Evolutionary conservation across 2,113 vertebrate genomes (phyloP), one percentile per base, ranked within the genome.

Genomic region (Mustelus asterias): DNA sequence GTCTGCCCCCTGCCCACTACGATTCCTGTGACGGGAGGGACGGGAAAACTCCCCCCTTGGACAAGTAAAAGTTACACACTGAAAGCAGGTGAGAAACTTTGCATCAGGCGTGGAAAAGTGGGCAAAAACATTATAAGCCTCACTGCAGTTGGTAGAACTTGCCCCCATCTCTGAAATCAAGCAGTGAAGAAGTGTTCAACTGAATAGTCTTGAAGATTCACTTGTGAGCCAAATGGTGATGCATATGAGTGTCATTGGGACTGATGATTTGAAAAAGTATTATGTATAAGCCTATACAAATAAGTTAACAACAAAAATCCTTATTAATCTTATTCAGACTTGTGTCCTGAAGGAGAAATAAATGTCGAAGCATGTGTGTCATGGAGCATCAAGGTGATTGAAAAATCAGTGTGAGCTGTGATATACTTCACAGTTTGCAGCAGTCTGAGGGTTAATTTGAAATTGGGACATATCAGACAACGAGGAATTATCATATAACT

Each of bases 401-500:
- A 33, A 37, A 95, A 95, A 48, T 65, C 89, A 37, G 1, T 7
- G 24, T 54, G 69, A 26, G 24, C 24, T 72, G 54, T 16, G 11
- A 33, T 6, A 7, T 22, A 37, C 37, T 37, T 67, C 37, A 0
- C 10, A 70, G n/a, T 0, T 70, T 72, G 24, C 69, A 95, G 69
- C 22, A 54, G 26, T 24, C 44, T 29, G 54, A 95, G 67, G 41
- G 69, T 95, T 95, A 95, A 95, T 18, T 72, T 76, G 69, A 95
- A 95, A 90, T 76, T 76, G 37, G 65, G 94, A 70, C 54, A 54
- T 72, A 72, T 48, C 67, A 95, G 69, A 95, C 94, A 95, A 72
- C 6, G 18, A 24, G 69, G 37, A 72, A 95, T 95, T 72, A 95
- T 72, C 44, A 29, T 72, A 16, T 8, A 76, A 95, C 24, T 69